Conservation (phyloP, 2,113 vertebrate genomes). For the Suncus etruscus region DNA sequence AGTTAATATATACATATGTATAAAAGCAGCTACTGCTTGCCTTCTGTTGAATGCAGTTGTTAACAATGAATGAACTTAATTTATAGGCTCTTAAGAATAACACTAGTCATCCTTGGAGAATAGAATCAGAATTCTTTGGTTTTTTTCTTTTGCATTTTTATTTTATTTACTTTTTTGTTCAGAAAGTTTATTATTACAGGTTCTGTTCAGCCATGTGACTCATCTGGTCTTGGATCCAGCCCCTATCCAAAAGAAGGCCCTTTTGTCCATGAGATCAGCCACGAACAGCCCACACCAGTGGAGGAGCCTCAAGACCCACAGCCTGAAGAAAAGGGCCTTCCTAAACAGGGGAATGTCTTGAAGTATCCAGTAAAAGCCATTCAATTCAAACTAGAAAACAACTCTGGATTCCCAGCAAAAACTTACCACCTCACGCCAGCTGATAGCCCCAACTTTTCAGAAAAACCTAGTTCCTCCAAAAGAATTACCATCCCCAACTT, state of each 20-base stretch:
- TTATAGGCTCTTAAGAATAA: not conserved
- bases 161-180: slow-evolving; percentile 49
- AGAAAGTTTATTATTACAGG: slow-evolving; percentile 56
- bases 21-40: not conserved
- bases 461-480: not conserved
- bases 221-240: slow-evolving; percentile 37
- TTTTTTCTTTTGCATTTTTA: slow-evolving; percentile 27
- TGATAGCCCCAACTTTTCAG: not conserved
- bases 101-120: not conserved
- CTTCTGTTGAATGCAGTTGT: slow-evolving; percentile 28
- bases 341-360: not conserved
- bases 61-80: not conserved
- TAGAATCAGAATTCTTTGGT: not conserved
- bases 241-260: not conserved
- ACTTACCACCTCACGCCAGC: not conserved
- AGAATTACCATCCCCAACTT: rapidly evolving
- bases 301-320: not conserved
- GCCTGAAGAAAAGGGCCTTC: not conserved
- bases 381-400: not conserved
- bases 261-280: not conserved
- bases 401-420: not conserved
- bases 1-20: too few species aligned
- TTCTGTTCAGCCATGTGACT: slow-evolving; percentile 12
- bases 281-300: not conserved
- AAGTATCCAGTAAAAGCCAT: not conserved